phyloP scores from a whole-genome alignment of 2,888 invertebrate genomes.

The Dicycla oo region DNA sequence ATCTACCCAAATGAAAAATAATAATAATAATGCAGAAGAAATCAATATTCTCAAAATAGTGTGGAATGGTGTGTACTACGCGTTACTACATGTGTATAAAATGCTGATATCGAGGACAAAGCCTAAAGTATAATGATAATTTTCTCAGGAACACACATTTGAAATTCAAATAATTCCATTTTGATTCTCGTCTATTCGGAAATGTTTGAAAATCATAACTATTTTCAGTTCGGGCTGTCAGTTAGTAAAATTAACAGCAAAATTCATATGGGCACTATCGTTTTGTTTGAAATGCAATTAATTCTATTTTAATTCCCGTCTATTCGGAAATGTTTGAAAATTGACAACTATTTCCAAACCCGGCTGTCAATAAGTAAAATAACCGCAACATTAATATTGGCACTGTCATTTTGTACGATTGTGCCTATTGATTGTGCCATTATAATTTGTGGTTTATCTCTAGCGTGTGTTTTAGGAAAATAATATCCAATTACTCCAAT shows the following conservation, averaged over 20 bases:
- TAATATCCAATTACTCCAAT: conserved; percentile 3
- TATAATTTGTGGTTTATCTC: conserved; percentile 26
- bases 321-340: conserved; percentile 20
- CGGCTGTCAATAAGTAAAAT: conserved; percentile 30
- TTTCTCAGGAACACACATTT: neutral
- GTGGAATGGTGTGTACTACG: too few species aligned
- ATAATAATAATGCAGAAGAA: too few species aligned
- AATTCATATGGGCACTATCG: conserved; percentile 26
- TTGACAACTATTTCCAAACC: conserved; percentile 5
- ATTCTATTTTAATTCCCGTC: neutral
- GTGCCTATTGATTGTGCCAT: neutral
- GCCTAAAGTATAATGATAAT: neutral
- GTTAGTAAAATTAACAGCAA: conserved; percentile 34
- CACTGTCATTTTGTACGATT: conserved; percentile 18
- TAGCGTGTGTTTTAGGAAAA: conserved; percentile 17
- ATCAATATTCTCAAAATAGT: too few species aligned
- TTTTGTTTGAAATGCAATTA: conserved; percentile 12
- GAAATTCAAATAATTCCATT: neutral
- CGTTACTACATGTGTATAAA: too few species aligned
- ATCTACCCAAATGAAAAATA: too few species aligned
- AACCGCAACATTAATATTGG: conserved; percentile 37
- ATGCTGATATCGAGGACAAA: too few species aligned
- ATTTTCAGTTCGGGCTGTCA: conserved; percentile 19
- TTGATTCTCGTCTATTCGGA: conserved; percentile 1
- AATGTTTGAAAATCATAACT: conserved; percentile 19